Evolutionary conservation across 2,113 vertebrate species (phyloP).

Genomic region (Hucho hucho): DNA sequence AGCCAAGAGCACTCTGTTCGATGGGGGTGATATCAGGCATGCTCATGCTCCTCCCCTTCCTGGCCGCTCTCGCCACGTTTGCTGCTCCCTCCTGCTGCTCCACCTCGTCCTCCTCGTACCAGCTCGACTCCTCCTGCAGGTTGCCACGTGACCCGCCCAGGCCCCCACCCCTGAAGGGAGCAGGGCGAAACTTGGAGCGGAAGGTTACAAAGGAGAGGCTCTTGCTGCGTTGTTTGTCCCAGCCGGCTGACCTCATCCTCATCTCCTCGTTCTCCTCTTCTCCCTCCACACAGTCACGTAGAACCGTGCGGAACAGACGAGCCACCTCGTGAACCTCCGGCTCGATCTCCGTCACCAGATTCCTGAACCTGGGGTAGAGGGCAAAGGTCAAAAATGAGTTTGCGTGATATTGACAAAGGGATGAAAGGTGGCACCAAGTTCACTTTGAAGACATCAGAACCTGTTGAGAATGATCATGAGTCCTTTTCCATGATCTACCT

Average conservation of each 20-base stretch:
- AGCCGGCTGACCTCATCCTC: slow-evolving; percentile 3
- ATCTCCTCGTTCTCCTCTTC: slow-evolving; percentile 35
- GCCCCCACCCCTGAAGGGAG: slow-evolving; percentile 53
- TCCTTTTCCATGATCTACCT: not conserved
- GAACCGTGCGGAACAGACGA: slow-evolving; percentile 70
- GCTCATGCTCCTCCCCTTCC: slow-evolving; percentile 74
- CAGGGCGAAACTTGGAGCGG: slow-evolving; percentile 65
- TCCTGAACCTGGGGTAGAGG: slow-evolving; percentile 69
- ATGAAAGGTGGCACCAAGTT: not conserved
- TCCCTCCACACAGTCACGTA: slow-evolving; percentile 68
- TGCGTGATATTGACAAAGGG: not conserved
- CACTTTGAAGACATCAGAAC: not conserved
- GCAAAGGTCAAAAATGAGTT: not conserved
- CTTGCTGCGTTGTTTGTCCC: slow-evolving; percentile 73
- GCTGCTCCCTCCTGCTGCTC: slow-evolving; percentile 48
- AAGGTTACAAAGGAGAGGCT: slow-evolving; percentile 76
- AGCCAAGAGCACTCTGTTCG: slow-evolving; percentile 63
- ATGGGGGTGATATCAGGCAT: slow-evolving; percentile 76
- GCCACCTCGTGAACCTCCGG: slow-evolving; percentile 75
- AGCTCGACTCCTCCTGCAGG: slow-evolving; percentile 70
- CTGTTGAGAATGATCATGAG: not conserved
- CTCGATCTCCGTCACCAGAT: slow-evolving; percentile 74
- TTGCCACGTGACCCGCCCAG: slow-evolving; percentile 65
- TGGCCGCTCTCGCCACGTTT: slow-evolving; percentile 42
- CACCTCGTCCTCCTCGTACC: slow-evolving; percentile 65